A percentile compares a stretch with the other conserved stretches of the same genome.
Evolutionary conservation across 2,113 vertebrate genomes (phyloP).

Genomic region (Podarcis raffonei): DNA sequence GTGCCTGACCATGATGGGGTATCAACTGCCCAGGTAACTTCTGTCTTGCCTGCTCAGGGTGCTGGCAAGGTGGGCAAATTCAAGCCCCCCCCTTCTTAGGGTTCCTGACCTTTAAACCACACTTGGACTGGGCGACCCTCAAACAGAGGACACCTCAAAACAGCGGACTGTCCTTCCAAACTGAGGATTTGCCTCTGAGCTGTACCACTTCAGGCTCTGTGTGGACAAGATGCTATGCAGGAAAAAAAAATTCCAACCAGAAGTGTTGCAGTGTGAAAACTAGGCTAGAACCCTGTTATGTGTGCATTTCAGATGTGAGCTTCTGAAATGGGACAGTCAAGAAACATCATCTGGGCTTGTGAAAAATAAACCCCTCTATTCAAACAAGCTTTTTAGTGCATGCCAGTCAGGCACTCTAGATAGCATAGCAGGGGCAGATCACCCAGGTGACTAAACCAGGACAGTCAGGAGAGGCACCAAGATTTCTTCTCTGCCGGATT

Average conservation of each 20-base stretch:
- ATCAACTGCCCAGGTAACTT: too few relatives aligned
- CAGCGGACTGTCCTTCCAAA: too few relatives aligned
- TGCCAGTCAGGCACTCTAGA: too few relatives aligned
- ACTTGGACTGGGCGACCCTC: too few relatives aligned
- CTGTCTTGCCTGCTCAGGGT: too few relatives aligned
- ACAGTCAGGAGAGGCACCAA: neutral
- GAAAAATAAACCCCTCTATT: neutral
- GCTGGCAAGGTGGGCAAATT: too few relatives aligned
- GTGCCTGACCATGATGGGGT: too few relatives aligned
- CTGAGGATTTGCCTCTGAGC: neutral
- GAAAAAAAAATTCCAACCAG: too few relatives aligned
- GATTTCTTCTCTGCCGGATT: neutral
- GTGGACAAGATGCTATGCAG: neutral
- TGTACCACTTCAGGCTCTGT: neutral
- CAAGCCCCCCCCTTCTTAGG: too few relatives aligned
- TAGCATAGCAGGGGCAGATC: neutral
- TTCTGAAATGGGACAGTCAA: neutral
- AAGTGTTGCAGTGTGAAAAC: neutral
- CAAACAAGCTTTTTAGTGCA: neutral
- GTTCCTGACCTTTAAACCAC: too few relatives aligned
- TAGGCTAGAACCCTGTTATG: neutral
- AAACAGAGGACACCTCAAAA: too few relatives aligned
- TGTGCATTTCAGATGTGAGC: neutral
- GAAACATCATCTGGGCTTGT: neutral
- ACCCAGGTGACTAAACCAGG: too few relatives aligned